These are phyloP conservation scores for Perca flavescens DNA, from an alignment of 2,113 vertebrate species.

Conservation along the genomic window DNA sequence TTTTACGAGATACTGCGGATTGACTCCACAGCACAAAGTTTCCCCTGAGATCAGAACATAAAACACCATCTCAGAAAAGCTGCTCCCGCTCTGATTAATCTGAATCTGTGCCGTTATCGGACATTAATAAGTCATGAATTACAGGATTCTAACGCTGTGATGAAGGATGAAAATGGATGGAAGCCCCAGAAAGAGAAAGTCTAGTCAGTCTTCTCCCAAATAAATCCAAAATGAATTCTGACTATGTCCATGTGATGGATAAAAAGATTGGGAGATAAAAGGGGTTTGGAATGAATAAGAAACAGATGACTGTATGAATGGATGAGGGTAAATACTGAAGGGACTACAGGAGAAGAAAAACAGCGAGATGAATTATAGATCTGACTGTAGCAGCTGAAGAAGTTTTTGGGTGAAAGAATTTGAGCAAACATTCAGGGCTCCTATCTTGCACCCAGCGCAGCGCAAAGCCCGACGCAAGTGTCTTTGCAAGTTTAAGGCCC, in stretches of 20 bases:
- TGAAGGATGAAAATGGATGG: neutral
- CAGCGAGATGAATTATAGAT: too few relatives aligned
- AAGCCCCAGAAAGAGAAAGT: neutral
- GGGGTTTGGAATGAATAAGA: neutral
- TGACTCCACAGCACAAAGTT: too few relatives aligned
- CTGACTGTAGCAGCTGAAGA: too few relatives aligned
- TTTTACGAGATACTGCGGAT: too few relatives aligned
- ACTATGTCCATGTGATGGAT: neutral
- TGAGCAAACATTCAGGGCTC: too few relatives aligned
- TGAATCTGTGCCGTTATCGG: conserved; percentile 24
- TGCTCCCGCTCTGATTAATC: neutral
- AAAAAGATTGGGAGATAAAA: neutral
- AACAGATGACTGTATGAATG: too few relatives aligned
- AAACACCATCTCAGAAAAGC: neutral
- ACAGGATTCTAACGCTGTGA: neutral
- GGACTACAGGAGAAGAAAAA: too few relatives aligned
- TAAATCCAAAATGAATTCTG: neutral
- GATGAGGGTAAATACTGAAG: too few relatives aligned
- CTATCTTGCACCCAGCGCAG: too few relatives aligned
- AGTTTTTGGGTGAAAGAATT: too few relatives aligned
- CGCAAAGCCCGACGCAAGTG: too few relatives aligned
- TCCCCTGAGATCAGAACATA: neutral
- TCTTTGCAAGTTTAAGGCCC: too few relatives aligned
- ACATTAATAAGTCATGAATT: conserved; percentile 18
- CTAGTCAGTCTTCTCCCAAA: neutral